These are phyloP conservation scores for Caerostris darwini DNA, from an alignment of 1,140 invertebrate genomes.

Conservation along the genomic window DNA sequence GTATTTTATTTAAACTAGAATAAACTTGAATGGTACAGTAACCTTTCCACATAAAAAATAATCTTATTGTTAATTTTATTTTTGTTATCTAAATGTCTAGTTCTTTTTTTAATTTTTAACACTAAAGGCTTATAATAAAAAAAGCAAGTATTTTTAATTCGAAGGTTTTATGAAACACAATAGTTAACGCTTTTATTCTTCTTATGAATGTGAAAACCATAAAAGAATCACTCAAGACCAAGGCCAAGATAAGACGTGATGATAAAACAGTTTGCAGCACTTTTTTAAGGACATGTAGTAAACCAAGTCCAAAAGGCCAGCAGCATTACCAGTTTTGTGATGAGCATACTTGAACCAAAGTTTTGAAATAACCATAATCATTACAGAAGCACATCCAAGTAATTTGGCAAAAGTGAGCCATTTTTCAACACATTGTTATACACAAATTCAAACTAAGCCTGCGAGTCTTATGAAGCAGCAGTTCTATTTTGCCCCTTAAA, in stretches of 20 bases:
- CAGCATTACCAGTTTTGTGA: not conserved
- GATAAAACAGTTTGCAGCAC: not conserved
- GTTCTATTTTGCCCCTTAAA: not conserved
- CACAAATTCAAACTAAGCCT: not conserved
- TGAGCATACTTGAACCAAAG: not conserved
- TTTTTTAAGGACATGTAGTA: not conserved
- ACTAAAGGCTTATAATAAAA: too few relatives aligned
- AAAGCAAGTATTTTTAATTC: too few relatives aligned
- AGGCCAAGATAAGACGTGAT: not conserved
- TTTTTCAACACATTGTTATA: conserved; percentile 1
- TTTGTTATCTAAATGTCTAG: too few relatives aligned
- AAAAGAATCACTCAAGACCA: not conserved
- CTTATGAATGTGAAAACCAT: too few relatives aligned
- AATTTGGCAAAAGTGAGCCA: not conserved
- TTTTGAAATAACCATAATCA: conserved; percentile 12
- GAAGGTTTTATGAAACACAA: too few relatives aligned
- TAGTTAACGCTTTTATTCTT: too few relatives aligned
- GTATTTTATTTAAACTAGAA: too few relatives aligned
- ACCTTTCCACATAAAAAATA: too few relatives aligned
- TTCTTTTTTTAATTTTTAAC: too few relatives aligned
- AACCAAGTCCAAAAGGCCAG: not conserved
- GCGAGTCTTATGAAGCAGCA: not conserved
- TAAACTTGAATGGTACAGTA: too few relatives aligned
- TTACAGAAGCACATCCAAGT: not conserved
- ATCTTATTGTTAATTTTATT: too few relatives aligned